These are phyloP conservation scores for Plebejus anna DNA, from an alignment of 2,888 invertebrate species.

Conservation along the genomic window DNA sequence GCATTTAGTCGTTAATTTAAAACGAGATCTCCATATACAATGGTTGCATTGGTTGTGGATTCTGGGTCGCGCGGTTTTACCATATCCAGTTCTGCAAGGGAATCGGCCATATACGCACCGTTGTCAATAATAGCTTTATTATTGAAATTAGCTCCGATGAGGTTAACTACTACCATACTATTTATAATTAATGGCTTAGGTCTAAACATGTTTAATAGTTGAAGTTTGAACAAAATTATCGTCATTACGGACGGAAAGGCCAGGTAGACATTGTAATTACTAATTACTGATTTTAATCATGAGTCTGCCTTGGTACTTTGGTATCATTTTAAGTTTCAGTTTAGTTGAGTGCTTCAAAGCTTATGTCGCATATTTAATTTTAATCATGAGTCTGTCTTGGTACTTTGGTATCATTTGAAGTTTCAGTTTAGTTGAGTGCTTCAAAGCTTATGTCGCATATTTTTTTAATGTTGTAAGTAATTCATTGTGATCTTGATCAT, in stretches of 20 bases:
- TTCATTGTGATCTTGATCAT: too few species aligned
- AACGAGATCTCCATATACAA: constrained; percentile 43
- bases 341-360: not conserved
- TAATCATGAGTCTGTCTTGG: not conserved
- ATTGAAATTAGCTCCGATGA: constrained; percentile 39
- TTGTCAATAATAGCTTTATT: constrained; percentile 41
- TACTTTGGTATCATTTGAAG: not conserved
- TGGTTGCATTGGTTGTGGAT: constrained; percentile 40
- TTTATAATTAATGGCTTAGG: constrained; percentile 16
- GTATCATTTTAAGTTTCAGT: not conserved
- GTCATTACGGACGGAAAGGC: not conserved
- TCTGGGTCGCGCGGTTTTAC: constrained; percentile 43
- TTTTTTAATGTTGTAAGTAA: too few species aligned
- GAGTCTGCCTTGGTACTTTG: not conserved
- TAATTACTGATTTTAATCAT: not conserved
- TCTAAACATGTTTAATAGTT: constrained; percentile 3
- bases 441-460: too few species aligned
- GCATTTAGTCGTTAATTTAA: constrained; percentile 19
- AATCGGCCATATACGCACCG: constrained; percentile 38
- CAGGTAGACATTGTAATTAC: not conserved
- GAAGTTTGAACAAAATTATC: not conserved
- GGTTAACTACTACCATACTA: constrained; percentile 33
- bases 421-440: not conserved
- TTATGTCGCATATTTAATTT: too few species aligned
- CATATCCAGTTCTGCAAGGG: constrained; percentile 44